Evolutionary conservation across 2,797 vertebrate genomes (phyloP).

Genomic region (Pogoniulus pusillus): DNA sequence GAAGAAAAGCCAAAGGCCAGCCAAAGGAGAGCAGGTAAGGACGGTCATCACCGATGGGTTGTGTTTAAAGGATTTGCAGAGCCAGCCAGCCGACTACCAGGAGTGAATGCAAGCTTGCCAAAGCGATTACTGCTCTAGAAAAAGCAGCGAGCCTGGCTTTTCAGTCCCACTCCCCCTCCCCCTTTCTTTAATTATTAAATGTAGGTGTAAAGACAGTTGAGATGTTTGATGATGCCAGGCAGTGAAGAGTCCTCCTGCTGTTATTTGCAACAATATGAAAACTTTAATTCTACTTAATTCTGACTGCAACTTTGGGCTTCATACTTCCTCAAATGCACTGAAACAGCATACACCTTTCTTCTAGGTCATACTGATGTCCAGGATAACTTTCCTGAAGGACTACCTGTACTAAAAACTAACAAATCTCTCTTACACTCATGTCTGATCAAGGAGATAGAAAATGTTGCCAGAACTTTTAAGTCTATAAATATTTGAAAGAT

Average conservation of each 20-base stretch:
- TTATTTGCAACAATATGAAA: neutral
- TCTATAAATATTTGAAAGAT: neutral
- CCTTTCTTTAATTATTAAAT: neutral
- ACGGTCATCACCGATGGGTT: neutral
- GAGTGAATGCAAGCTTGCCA: neutral
- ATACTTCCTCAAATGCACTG: neutral
- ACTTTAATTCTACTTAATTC: neutral
- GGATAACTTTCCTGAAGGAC: neutral
- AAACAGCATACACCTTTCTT: neutral
- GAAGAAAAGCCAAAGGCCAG: slow-evolving; percentile 9
- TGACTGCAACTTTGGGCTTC: neutral
- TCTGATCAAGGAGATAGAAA: neutral
- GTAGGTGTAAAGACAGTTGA: neutral
- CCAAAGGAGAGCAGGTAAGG: slow-evolving; percentile 66
- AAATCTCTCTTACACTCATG: neutral
- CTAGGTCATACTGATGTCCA: neutral
- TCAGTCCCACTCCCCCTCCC: too few relatives aligned
- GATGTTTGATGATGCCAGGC: neutral
- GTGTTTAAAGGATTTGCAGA: neutral
- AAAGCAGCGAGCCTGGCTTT: neutral
- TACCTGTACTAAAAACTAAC: neutral
- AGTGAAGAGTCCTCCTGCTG: neutral
- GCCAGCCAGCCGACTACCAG: neutral
- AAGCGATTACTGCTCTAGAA: neutral
- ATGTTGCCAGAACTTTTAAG: neutral